phyloP scores from a whole-genome alignment of 2,888 invertebrate species.

The Syrphus vitripennis region DNA sequence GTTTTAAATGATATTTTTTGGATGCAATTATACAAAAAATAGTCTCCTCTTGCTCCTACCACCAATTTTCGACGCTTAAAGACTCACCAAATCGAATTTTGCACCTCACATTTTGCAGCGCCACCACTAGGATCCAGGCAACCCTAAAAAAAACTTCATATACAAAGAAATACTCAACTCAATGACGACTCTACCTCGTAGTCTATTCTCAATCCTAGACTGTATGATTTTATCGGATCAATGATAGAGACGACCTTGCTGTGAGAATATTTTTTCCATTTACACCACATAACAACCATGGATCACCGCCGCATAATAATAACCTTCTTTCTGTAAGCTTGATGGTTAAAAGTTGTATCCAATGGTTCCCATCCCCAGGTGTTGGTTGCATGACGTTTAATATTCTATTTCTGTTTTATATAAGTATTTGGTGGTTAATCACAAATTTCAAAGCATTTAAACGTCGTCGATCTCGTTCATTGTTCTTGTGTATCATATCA shows the following conservation, averaged over 20 bases:
- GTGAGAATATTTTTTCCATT: constrained; percentile 44
- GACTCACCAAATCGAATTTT: too few species aligned
- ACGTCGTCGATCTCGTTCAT: constrained; percentile 13
- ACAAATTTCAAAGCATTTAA: constrained; percentile 18
- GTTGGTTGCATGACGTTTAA: constrained; percentile 1
- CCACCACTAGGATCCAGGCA: too few species aligned
- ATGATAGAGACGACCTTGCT: constrained; percentile 28
- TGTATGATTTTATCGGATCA: constrained; percentile 1
- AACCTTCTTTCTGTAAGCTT: constrained; percentile 26
- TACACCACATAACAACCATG: constrained; percentile 34
- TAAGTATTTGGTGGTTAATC: constrained; percentile 30
- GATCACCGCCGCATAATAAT: neutral
- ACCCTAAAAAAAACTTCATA: too few species aligned
- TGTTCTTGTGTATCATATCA: neutral
- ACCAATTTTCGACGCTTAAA: too few species aligned
- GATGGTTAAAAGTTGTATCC: neutral
- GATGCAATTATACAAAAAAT: too few species aligned
- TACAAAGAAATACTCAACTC: neutral
- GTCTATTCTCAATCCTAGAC: neutral
- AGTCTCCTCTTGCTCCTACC: too few species aligned
- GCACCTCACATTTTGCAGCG: too few species aligned
- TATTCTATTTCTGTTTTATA: constrained; percentile 2
- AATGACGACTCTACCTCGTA: neutral
- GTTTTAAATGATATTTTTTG: too few species aligned
- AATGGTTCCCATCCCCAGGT: neutral